Percentiles rank a stretch among this genome's conserved stretches.
These are phyloP conservation scores for Gobio occitaniae DNA, from an alignment of 2,797 vertebrate species.

Conservation along the genomic window DNA sequence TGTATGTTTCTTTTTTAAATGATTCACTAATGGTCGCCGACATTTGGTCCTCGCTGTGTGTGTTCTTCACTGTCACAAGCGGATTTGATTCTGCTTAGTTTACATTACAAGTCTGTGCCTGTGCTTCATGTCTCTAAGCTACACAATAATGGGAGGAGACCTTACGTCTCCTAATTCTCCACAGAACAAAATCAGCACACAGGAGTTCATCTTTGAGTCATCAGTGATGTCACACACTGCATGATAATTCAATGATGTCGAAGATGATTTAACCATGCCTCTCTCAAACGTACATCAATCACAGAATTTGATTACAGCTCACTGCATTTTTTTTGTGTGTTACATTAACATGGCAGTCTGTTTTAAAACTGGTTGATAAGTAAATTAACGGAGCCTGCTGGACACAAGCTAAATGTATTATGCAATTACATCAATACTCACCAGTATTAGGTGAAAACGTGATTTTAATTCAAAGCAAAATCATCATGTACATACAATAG, in stretches of 20 bases:
- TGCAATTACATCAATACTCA: neutral
- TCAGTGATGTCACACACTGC: too few relatives aligned
- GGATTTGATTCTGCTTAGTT: neutral
- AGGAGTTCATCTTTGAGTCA: neutral
- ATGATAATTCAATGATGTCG: neutral
- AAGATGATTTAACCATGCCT: neutral
- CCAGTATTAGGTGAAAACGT: neutral
- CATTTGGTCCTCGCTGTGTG: neutral
- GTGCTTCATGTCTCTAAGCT: neutral
- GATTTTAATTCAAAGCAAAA: neutral
- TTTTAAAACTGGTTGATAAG: neutral
- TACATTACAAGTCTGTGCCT: constrained; percentile 16
- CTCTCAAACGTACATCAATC: neutral
- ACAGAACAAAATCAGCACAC: neutral
- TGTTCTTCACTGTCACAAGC: neutral
- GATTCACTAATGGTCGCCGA: neutral
- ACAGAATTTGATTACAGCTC: neutral
- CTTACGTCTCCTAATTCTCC: neutral
- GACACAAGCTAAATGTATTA: neutral
- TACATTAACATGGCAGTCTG: neutral
- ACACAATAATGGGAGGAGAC: constrained; percentile 4
- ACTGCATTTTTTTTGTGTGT: neutral
- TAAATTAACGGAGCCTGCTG: neutral
- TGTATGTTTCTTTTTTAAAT: neutral
- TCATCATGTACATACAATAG: neutral